A percentile compares a stretch with the other conserved stretches of the same genome.
Evolutionary conservation across 2,797 vertebrate species (phyloP).

Genomic region (Galaxias olidus): DNA sequence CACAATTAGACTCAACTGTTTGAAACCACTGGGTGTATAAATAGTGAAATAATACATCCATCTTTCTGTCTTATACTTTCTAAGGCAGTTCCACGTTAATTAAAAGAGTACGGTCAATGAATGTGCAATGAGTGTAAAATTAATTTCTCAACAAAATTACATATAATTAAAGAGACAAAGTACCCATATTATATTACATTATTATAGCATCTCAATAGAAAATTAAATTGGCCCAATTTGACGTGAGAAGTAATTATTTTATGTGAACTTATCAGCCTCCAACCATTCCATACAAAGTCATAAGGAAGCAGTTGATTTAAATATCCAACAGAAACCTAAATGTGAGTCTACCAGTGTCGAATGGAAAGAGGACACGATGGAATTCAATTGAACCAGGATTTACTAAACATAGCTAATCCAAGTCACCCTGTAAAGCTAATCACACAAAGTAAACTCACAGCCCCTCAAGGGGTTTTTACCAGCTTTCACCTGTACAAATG

Average conservation of each 20-base stretch:
- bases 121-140: slow-evolving; percentile 59
- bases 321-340: not conserved
- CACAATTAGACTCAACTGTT: slow-evolving; percentile 54
- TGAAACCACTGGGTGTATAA: slow-evolving; percentile 55
- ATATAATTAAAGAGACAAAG: slow-evolving; percentile 44
- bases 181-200: slow-evolving; percentile 25
- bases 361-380: slow-evolving; percentile 1
- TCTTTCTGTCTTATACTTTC: slow-evolving; percentile 44
- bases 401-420: not conserved
- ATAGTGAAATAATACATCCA: slow-evolving; percentile 58
- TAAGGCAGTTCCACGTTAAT: slow-evolving; percentile 55
- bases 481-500: slow-evolving; percentile 7
- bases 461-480: not conserved
- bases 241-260: no score
- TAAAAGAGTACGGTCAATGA: slow-evolving; percentile 61
- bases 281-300: no score
- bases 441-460: not conserved
- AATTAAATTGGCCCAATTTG: slow-evolving; percentile 27
- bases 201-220: slow-evolving; percentile 32
- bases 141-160: slow-evolving; percentile 51
- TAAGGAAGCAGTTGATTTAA: no score
- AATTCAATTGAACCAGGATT: not conserved
- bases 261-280: no score
- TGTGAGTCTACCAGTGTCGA: not conserved
- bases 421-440: slow-evolving; percentile 3